A percentile compares a stretch with the other conserved stretches of the same genome.
phyloP scores from a whole-genome alignment of 2,888 invertebrate species.

The Amphipyra tragopoginis region DNA sequence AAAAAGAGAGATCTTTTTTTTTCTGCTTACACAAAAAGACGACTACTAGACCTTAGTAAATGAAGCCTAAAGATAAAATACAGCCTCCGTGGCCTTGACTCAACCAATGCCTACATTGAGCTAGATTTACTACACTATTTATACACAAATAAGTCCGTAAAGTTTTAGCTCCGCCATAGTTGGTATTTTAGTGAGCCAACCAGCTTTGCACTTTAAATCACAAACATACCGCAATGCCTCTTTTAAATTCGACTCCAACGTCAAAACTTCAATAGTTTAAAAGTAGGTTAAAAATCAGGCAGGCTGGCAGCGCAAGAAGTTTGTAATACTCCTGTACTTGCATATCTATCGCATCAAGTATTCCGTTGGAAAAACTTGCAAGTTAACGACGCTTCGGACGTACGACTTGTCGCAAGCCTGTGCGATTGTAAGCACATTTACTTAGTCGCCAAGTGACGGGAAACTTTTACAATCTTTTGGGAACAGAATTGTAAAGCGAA shows the following conservation, averaged over 20 bases:
- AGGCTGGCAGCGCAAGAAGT: slow-evolving; percentile 32
- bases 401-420: slow-evolving; percentile 39
- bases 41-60: slow-evolving; percentile 30
- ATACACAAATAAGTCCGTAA: slow-evolving; percentile 12
- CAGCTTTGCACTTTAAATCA: slow-evolving; percentile 31
- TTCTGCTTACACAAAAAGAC: slow-evolving; percentile 26
- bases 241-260: slow-evolving; percentile 45
- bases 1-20: slow-evolving; percentile 14
- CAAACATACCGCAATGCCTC: slow-evolving; percentile 39
- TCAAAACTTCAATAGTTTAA: slow-evolving; percentile 55
- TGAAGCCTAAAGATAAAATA: slow-evolving; percentile 44
- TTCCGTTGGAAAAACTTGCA: slow-evolving; percentile 50
- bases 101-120: slow-evolving; percentile 9
- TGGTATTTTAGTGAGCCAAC: slow-evolving; percentile 26
- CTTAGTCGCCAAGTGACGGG: slow-evolving; percentile 37
- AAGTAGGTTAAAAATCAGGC: slow-evolving; percentile 52
- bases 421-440: slow-evolving; percentile 52
- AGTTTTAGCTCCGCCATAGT: slow-evolving; percentile 14
- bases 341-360: slow-evolving; percentile 47
- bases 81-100: slow-evolving; percentile 17
- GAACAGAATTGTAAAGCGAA: slow-evolving; percentile 38
- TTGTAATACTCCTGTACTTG: slow-evolving; percentile 35
- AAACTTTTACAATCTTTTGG: slow-evolving; percentile 47
- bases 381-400: slow-evolving; percentile 29
- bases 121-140: slow-evolving; percentile 4